These are phyloP conservation scores for Hypotaenidia philippensis DNA, from an alignment of 2,797 vertebrate genomes.

Conservation along the genomic window DNA sequence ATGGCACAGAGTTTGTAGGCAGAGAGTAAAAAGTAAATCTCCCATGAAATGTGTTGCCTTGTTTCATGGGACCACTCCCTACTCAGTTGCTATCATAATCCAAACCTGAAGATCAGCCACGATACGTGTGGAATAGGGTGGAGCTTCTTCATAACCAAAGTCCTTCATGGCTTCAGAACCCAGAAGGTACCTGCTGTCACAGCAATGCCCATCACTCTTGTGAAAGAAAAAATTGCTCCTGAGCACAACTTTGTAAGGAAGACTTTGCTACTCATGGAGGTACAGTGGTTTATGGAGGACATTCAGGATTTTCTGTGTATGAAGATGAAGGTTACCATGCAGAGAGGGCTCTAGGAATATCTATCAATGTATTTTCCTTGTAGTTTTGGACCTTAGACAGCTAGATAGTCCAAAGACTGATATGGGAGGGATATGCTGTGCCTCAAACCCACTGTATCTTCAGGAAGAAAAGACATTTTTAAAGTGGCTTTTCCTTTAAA, in stretches of 20 bases:
- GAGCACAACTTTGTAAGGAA: not conserved
- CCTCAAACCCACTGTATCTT: not conserved
- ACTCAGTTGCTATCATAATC: not conserved
- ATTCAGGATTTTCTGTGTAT: not conserved
- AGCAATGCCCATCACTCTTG: fast-evolving
- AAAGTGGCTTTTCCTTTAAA: not conserved
- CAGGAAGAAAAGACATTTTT: not conserved
- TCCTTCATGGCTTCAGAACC: not conserved
- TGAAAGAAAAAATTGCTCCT: fast-evolving
- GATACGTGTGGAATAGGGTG: fast-evolving
- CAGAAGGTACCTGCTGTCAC: not conserved
- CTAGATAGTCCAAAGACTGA: not conserved
- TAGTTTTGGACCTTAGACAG: not conserved
- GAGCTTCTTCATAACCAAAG: not conserved
- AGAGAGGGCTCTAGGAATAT: not conserved
- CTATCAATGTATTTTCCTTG: not conserved
- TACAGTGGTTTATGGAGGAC: fast-evolving
- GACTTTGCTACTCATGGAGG: not conserved
- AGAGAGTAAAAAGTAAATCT: conserved; percentile 18
- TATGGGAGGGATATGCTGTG: not conserved
- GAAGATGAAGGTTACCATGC: not conserved
- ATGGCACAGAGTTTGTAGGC: conserved; percentile 29
- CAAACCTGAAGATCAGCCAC: not conserved
- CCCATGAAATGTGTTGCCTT: not conserved
- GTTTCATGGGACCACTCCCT: not conserved